Evolutionary conservation across 2,113 vertebrate species (phyloP).

Genomic region (Equus przewalskii): DNA sequence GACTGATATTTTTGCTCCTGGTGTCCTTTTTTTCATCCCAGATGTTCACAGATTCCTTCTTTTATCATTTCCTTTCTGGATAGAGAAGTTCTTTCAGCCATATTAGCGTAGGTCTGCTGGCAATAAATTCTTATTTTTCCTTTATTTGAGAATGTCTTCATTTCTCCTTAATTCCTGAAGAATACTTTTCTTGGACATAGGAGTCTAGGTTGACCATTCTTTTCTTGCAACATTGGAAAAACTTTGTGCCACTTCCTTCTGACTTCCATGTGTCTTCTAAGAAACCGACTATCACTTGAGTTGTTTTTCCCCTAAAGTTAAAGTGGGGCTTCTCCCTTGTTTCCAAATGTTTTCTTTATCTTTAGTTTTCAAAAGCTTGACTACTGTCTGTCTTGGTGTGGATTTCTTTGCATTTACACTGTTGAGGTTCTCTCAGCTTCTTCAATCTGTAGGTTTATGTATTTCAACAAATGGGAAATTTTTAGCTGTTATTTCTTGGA

Average conservation of each 20-base stretch:
- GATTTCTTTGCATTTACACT: background rate
- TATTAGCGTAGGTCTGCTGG: no score
- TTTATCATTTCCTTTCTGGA: no score
- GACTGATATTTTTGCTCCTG: no score
- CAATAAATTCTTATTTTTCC: no score
- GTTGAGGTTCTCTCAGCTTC: background rate
- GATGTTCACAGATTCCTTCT: no score
- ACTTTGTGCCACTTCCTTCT: background rate
- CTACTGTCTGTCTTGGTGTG: background rate
- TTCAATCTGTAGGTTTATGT: no score
- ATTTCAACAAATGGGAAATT: no score
- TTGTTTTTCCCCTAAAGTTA: background rate
- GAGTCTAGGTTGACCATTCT: background rate
- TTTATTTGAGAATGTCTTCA: no score
- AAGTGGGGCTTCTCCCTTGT: background rate
- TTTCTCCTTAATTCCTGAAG: background rate
- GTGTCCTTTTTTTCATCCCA: no score
- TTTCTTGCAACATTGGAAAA: background rate
- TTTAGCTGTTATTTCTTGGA: no score
- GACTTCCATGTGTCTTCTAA: background rate
- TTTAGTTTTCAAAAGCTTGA: background rate
- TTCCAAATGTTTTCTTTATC: background rate
- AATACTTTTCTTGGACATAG: background rate
- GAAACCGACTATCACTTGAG: background rate
- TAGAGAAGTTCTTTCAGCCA: no score